A percentile compares a stretch with the other conserved stretches of the same genome.
Evolutionary conservation across 2,888 invertebrate genomes (phyloP).

Genomic region (Apodemia mormo): DNA sequence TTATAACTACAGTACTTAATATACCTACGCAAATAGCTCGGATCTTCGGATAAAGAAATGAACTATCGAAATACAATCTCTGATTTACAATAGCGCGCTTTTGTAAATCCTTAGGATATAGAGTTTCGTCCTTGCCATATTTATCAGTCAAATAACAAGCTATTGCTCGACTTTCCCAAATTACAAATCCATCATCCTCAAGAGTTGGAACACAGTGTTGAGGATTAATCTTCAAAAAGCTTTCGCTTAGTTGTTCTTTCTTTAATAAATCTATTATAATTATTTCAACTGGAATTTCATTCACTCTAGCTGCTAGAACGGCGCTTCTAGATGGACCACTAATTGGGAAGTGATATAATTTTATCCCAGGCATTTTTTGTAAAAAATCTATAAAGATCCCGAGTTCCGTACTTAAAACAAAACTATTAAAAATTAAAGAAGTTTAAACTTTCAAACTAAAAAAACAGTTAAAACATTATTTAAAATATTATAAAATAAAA

Average conservation of each 20-base stretch:
- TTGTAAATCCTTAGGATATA: slow-evolving; percentile 83
- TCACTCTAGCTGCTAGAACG: slow-evolving; percentile 79
- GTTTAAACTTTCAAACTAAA: too few species aligned
- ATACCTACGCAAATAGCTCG: slow-evolving; percentile 82
- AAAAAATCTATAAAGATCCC: neutral
- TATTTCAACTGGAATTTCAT: slow-evolving; percentile 76
- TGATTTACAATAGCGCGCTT: slow-evolving; percentile 83
- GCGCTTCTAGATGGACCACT: slow-evolving; percentile 85
- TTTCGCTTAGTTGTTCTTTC: slow-evolving; percentile 81
- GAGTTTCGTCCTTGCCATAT: slow-evolving; percentile 80
- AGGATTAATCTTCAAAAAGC: slow-evolving; percentile 83
- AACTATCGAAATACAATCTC: slow-evolving; percentile 83
- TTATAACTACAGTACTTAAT: neutral
- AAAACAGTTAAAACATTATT: too few species aligned
- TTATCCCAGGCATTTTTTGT: slow-evolving; percentile 46
- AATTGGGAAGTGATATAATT: slow-evolving; percentile 82
- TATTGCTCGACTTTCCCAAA: slow-evolving; percentile 87
- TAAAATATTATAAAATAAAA: too few species aligned
- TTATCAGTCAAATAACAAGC: slow-evolving; percentile 83
- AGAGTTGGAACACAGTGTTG: slow-evolving; percentile 86
- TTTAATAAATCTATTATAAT: slow-evolving; percentile 79
- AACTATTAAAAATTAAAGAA: too few species aligned
- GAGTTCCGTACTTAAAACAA: too few species aligned
- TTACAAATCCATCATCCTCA: slow-evolving; percentile 83
- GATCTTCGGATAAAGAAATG: slow-evolving; percentile 83